phyloP scores from a whole-genome alignment of 2,113 vertebrate species.

The Axis porcinus region DNA sequence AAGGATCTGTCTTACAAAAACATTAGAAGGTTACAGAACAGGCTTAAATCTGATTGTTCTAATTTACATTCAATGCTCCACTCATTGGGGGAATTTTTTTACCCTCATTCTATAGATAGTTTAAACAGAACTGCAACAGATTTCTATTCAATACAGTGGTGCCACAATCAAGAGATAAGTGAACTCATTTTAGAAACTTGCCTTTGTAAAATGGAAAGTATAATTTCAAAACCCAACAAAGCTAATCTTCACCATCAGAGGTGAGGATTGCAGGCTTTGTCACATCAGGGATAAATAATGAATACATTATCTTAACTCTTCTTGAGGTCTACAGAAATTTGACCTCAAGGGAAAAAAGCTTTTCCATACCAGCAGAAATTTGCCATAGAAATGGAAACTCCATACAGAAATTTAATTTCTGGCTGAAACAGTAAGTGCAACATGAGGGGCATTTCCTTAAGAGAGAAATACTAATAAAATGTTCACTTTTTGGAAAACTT shows the following conservation, averaged over 20 bases:
- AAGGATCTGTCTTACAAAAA: slow-evolving; percentile 50
- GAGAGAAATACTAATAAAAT: slow-evolving; percentile 24
- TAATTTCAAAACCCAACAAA: slow-evolving; percentile 27
- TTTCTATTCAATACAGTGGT: slow-evolving; percentile 37
- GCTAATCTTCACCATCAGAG: background rate
- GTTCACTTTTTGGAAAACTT: slow-evolving; percentile 17
- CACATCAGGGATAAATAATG: background rate
- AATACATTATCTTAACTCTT: background rate
- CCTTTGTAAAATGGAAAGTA: slow-evolving; percentile 22
- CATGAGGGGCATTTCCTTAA: slow-evolving; percentile 3
- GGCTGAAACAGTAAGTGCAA: background rate
- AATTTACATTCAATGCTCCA: slow-evolving; percentile 34
- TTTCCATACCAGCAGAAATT: background rate
- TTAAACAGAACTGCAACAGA: slow-evolving; percentile 10
- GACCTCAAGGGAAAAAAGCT: background rate
- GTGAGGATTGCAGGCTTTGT: background rate
- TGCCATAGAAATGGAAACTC: background rate
- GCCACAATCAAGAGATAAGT: background rate
- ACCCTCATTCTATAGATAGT: background rate
- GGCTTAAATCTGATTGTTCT: slow-evolving; percentile 24
- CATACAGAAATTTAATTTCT: slow-evolving; percentile 20
- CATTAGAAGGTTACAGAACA: background rate
- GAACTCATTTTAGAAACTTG: slow-evolving; percentile 29
- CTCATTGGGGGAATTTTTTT: slow-evolving; percentile 2
- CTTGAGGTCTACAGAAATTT: background rate